Evolutionary conservation across 2,113 vertebrate genomes (phyloP).

Genomic region (Lamprotornis superbus): DNA sequence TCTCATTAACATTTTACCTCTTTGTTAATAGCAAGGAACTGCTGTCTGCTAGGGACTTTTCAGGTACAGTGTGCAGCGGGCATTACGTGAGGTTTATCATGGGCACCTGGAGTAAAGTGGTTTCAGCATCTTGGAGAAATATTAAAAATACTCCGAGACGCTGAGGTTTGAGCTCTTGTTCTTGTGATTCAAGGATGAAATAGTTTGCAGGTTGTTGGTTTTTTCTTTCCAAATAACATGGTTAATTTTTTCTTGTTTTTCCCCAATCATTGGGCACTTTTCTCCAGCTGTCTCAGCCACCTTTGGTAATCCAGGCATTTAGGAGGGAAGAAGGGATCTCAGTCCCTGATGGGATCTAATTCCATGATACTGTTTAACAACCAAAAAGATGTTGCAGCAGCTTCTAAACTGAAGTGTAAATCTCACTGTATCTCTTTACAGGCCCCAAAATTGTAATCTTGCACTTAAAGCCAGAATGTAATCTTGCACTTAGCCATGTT

Average conservation of each 20-base stretch:
- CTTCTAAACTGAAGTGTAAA: background rate
- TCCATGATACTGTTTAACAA: background rate
- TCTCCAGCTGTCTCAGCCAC: background rate
- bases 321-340: background rate
- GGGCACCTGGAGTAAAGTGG: background rate
- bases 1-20: conserved; percentile 62
- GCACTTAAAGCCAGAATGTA: conserved; percentile 21
- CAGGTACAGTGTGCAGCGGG: conserved; percentile 53
- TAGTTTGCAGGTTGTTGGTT: background rate
- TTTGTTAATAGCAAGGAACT: conserved; percentile 76
- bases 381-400: background rate
- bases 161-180: background rate
- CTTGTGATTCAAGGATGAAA: background rate
- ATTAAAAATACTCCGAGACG: background rate
- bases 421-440: background rate
- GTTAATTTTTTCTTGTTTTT: background rate
- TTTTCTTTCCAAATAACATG: background rate
- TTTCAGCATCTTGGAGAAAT: background rate
- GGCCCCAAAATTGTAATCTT: background rate
- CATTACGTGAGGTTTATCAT: conserved; percentile 65
- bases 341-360: background rate
- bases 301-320: background rate
- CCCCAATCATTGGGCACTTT: background rate
- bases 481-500: conserved; percentile 11
- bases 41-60: conserved; percentile 67